Evolutionary conservation across 2,113 vertebrate genomes (phyloP).

Genomic region (Xiphorhynchus elegans): DNA sequence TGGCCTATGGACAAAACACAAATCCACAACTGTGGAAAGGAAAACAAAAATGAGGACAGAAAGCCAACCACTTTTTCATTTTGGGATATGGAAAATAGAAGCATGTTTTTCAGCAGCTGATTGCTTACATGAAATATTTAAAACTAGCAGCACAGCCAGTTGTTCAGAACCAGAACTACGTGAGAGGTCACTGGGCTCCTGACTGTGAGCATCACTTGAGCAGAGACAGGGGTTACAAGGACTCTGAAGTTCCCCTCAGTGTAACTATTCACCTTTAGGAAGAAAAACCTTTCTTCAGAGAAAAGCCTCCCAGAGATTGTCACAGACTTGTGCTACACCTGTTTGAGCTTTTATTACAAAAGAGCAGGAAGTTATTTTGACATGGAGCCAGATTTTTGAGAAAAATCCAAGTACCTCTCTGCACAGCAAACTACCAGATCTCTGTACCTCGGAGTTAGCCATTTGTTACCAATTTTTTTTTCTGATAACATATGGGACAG

Average conservation of each 20-base stretch:
- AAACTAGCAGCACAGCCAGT: not conserved
- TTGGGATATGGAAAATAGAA: conserved; percentile 25
- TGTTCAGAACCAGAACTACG: not conserved
- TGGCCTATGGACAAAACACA: conserved; percentile 47
- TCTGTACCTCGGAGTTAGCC: not conserved
- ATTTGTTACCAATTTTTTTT: not conserved
- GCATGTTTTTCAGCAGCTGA: conserved; percentile 40
- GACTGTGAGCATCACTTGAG: not conserved
- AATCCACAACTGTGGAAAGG: conserved; percentile 52
- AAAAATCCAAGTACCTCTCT: not conserved
- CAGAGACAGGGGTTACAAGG: not conserved
- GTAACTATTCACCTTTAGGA: not conserved
- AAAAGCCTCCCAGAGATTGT: not conserved
- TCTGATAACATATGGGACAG: not conserved
- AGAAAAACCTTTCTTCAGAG: not conserved
- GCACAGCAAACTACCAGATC: not conserved
- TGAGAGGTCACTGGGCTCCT: not conserved
- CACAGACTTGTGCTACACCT: not conserved
- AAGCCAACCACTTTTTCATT: conserved; percentile 27
- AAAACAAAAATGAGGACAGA: conserved; percentile 37
- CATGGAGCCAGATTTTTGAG: not conserved
- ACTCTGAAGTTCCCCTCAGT: not conserved
- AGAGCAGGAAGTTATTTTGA: not conserved
- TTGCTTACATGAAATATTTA: not conserved
- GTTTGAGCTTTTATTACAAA: not conserved